phyloP scores from a whole-genome alignment of 2,888 invertebrate genomes.

The Xylota sylvarum region DNA sequence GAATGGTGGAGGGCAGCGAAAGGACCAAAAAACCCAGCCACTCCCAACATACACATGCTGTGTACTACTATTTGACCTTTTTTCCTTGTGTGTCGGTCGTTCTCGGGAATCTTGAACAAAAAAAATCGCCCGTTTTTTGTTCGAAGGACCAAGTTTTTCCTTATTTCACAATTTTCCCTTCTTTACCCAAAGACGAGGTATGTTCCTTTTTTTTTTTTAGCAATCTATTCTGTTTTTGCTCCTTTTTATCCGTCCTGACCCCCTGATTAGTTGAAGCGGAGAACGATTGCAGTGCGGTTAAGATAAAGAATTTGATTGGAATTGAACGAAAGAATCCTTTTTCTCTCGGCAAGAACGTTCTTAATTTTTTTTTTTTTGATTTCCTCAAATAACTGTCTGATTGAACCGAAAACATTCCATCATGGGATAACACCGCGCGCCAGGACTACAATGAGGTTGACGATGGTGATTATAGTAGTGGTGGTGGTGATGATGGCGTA shows the following conservation, averaged over 20 bases:
- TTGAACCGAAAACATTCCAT: slow-evolving; percentile 72
- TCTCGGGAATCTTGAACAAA: not conserved
- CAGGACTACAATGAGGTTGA: slow-evolving; percentile 34
- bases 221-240: slow-evolving; percentile 26
- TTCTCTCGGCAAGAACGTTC: slow-evolving; percentile 36
- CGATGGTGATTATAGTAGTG: slow-evolving; percentile 19
- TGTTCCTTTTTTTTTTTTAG: slow-evolving; percentile 40
- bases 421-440: slow-evolving; percentile 57
- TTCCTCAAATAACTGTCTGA: slow-evolving; percentile 74
- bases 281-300: slow-evolving; percentile 69
- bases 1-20: not conserved
- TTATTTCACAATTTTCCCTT: slow-evolving; percentile 64
- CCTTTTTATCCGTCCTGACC: slow-evolving; percentile 43
- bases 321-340: slow-evolving; percentile 61
- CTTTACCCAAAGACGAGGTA: slow-evolving; percentile 7
- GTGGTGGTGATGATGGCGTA: slow-evolving; percentile 5
- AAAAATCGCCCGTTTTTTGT: slow-evolving; percentile 21
- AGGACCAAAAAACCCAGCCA: not conserved
- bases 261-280: slow-evolving; percentile 64
- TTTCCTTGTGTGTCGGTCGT: not conserved
- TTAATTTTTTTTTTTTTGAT: slow-evolving; percentile 21
- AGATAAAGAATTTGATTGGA: slow-evolving; percentile 76
- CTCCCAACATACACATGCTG: slow-evolving; percentile 28
- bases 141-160: slow-evolving; percentile 64
- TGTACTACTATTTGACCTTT: slow-evolving; percentile 33